A percentile compares a stretch with the other conserved stretches of the same genome.
Evolutionary conservation across 35 echinoderm and acorn worm species (phyloP).

Genomic region (Ptychodera flava): DNA sequence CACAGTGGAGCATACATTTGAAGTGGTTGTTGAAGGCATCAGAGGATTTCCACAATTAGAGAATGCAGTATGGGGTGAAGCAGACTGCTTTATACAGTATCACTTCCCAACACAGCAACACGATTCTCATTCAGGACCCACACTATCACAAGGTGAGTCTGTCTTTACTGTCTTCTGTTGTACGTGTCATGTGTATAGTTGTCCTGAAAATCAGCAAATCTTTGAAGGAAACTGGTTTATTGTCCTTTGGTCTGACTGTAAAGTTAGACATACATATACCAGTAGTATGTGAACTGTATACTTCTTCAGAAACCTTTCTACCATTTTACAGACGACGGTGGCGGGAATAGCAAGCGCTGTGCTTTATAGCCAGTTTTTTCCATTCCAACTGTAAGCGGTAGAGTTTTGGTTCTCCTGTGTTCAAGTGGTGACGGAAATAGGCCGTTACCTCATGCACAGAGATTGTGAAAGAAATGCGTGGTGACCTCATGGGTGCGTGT

Average conservation of each 20-base stretch:
- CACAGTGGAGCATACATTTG: constrained; percentile 87
- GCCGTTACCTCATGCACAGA: no score
- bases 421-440: no score
- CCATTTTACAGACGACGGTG: no score
- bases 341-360: no score
- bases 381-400: no score
- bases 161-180: not conserved
- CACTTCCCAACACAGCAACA: constrained; percentile 79
- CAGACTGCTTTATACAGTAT: constrained; percentile 97
- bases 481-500: no score
- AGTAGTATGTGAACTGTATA: no score
- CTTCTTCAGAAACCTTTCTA: no score
- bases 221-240: not conserved
- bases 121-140: not conserved
- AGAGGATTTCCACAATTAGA: constrained; percentile 74
- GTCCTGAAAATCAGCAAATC: not conserved
- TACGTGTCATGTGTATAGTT: not conserved
- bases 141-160: not conserved
- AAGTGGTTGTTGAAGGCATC: constrained; percentile 87
- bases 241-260: not conserved
- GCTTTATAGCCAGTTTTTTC: no score
- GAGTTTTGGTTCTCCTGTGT: no score
- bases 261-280: no score
- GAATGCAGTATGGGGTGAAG: constrained; percentile 89
- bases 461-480: no score